Base-by-base conservation (phyloP, 64 coral and sea anemone genomes). In the Platygyra sinensis region DNA sequence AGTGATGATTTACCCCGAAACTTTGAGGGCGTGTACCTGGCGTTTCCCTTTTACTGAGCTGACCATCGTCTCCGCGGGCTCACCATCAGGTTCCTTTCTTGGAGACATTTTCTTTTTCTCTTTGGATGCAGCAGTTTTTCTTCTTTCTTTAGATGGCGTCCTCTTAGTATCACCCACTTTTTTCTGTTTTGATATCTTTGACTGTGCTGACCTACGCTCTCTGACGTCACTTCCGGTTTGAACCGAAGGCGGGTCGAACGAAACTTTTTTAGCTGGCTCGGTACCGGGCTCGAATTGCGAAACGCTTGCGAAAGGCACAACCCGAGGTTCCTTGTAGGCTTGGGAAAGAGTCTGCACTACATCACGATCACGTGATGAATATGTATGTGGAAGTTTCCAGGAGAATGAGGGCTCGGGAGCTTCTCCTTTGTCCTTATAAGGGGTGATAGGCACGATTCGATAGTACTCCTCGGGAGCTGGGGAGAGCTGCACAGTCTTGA, bases 381-480 rank as follows among this genome's bases (percentile, higher is more conserved):
- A 96, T 6, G 91, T 90, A 30, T 94, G 87, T 0, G 95, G 95
- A 39, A 96, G 81, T 25, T 89, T 92, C 95, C 95, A 96, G 10
- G 95, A 96, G 30, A 83, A 72, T 9, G 91, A 74, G 28, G 59
- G 77, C 24, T 96, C 91, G 29, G 30, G 87, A 17, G 52, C 42
- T 79, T 79, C 62, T 22, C 72, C 67, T 24, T 81, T 80, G 22
- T 78, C 67, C 52, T 88, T 96, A 33, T 52, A 65, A 9, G 94
- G 82, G 6, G 95, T 93, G 27, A 96, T 76, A 22, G 95, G 95
- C 6, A 96, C 95, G 14, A 96, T 84, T 75, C 62, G 89, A 73
- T 96, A 96, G 52, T 96, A 96, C 38, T 96, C 95, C 78, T 96
- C 95, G 27, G 95, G 95, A 63, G 95, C 95, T 69, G 95, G 95